Percentiles rank a stretch among this genome's conserved stretches.
Evolutionary conservation across 2,797 vertebrate species (phyloP).

Genomic region (Notolepis coatsorum): DNA sequence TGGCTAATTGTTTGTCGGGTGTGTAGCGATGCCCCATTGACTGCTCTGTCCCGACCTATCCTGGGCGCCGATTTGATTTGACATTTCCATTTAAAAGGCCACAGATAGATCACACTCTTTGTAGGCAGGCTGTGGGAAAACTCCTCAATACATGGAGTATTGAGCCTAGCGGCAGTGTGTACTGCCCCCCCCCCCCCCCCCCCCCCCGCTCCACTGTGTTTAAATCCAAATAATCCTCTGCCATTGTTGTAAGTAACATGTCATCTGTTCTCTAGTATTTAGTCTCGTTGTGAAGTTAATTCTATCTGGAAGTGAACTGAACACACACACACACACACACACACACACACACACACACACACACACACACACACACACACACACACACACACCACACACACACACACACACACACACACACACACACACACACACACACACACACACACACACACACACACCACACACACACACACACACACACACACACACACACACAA

Average conservation of each 20-base stretch:
- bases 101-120: slow-evolving; percentile 68
- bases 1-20: too few species aligned
- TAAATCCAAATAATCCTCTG: slow-evolving; percentile 19
- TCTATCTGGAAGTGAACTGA: background rate
- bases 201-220: too few species aligned
- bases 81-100: slow-evolving; percentile 78
- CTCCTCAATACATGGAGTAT: slow-evolving; percentile 41
- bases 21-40: slow-evolving; percentile 47
- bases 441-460: background rate
- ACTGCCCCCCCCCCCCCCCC: too few species aligned
- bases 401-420: background rate
- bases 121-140: slow-evolving; percentile 35
- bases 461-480: background rate
- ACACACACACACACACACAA: background rate
- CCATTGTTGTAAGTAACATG: slow-evolving; percentile 26
- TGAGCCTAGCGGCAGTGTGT: slow-evolving; percentile 14
- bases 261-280: slow-evolving; percentile 24
- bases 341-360: slow-evolving; percentile 7
- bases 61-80: slow-evolving; percentile 64
- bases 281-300: background rate
- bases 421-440: background rate
- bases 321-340: background rate
- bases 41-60: slow-evolving; percentile 57
- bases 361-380: slow-evolving; percentile 8
- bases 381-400: background rate